These are phyloP conservation scores for Azemiops feae DNA, from an alignment of 2,113 vertebrate genomes.

Conservation along the genomic window DNA sequence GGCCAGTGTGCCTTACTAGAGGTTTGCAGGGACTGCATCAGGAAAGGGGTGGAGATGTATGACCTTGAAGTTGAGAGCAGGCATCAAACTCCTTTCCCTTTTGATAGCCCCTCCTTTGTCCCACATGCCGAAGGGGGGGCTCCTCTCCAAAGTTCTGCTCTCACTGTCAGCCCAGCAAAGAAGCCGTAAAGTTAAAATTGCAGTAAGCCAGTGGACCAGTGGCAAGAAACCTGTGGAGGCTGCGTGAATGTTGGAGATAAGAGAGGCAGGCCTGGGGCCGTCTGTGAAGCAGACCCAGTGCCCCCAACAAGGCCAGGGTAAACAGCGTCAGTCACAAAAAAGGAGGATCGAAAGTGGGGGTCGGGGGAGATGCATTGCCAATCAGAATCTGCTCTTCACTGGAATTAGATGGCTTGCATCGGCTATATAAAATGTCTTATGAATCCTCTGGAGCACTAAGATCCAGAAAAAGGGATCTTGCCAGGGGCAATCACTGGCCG, in stretches of 20 bases:
- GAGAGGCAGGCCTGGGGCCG: neutral
- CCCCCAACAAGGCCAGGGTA: neutral
- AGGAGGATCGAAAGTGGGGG: neutral
- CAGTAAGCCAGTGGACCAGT: neutral
- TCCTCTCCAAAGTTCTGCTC: neutral
- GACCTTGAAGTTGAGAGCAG: neutral
- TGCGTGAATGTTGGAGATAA: neutral
- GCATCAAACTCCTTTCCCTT: neutral
- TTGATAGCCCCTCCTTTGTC: neutral
- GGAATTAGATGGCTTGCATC: neutral
- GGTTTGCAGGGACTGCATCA: neutral
- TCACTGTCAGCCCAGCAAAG: neutral
- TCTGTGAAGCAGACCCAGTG: neutral
- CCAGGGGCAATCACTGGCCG: neutral
- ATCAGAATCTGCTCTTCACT: neutral
- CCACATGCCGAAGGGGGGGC: neutral
- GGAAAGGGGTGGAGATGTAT: neutral
- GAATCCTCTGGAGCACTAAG: neutral
- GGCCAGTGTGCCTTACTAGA: neutral
- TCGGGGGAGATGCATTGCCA: neutral
- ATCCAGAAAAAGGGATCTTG: neutral
- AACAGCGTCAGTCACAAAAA: neutral
- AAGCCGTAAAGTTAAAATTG: neutral
- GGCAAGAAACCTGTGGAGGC: neutral
- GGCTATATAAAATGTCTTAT: neutral